These are phyloP conservation scores for Aphaenogaster ashmeadi DNA, from an alignment of 1,140 invertebrate genomes.

Conservation along the genomic window DNA sequence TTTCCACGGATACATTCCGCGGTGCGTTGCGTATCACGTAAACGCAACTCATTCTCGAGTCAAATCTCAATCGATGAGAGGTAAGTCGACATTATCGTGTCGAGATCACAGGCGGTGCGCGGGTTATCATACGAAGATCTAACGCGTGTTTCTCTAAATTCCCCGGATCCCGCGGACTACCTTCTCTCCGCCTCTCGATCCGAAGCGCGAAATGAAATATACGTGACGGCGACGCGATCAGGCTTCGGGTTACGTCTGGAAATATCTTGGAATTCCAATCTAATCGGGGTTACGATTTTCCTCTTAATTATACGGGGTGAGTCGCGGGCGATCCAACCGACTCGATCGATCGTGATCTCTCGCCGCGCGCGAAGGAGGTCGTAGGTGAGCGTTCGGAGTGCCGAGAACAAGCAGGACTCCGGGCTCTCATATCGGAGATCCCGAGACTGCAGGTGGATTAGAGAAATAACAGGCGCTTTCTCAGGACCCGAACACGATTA, in stretches of 20 bases:
- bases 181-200: slow-evolving; percentile 13
- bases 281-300: slow-evolving; percentile 58
- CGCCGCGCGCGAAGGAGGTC: slow-evolving; percentile 45
- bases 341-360: slow-evolving; percentile 62
- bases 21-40: slow-evolving; percentile 37
- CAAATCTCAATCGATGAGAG: slow-evolving; percentile 59
- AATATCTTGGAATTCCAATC: slow-evolving; percentile 59
- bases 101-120: slow-evolving; percentile 25
- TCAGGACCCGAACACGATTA: slow-evolving; percentile 65
- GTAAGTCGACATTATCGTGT: slow-evolving; percentile 41
- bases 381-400: slow-evolving; percentile 52
- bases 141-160: slow-evolving; percentile 59
- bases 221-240: slow-evolving; percentile 22
- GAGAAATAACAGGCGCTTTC: slow-evolving; percentile 68
- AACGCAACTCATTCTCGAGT: slow-evolving; percentile 52
- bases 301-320: slow-evolving; percentile 55
- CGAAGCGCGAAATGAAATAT: slow-evolving; percentile 42
- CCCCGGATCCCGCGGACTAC: slow-evolving; percentile 12
- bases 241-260: slow-evolving; percentile 4
- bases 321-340: slow-evolving; percentile 35
- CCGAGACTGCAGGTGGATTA: slow-evolving; percentile 68
- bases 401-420: slow-evolving; percentile 39
- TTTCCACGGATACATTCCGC: slow-evolving; percentile 42
- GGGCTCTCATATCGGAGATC: slow-evolving; percentile 60
- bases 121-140: slow-evolving; percentile 48